Evolutionary conservation across 2,113 vertebrate genomes (phyloP), one percentile per base, ranked within the genome.

Genomic region (Phasianus colchicus): DNA sequence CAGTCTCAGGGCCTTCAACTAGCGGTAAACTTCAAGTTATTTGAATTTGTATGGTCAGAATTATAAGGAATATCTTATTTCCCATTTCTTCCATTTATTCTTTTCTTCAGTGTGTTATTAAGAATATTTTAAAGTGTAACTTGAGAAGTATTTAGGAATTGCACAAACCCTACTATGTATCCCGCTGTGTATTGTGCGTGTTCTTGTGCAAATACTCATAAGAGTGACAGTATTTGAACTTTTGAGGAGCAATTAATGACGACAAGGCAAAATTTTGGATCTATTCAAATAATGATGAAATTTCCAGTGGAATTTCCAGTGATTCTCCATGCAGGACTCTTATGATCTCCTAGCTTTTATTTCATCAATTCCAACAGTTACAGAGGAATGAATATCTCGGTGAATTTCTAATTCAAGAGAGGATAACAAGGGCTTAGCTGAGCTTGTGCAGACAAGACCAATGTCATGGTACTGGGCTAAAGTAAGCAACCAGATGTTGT

Each of bases 181-280:
- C 38, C 55, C 10, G 38, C 16, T n/a, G 9, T 11, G 32, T 43
- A 80, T 77, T 61, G 74, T 63, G 55, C 77, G 52, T 60, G 13
- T 15, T 64, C 67, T 78, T 86, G 9, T 52, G 42, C 67, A 91
- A 86, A 75, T 83, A 83, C 25, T 80, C 55, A 58, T 4, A 81
- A 89, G 30, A 83, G 24, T 74, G 63, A 81, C 42, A 78, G 22
- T 40, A 71, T 43, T 43, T 61, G 54, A 86, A 47, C 42, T 92
- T 91, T 88, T 83, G 76, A 89, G 85, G 52, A 86, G 34, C 52
- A 91, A 69, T 95, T 93, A 86, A 81, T 57, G 47, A 81, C n/a
- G 61, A 77, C 9, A 34, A 93, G 47, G 72, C 12, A 86, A 89
- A 83, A 78, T 42, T 91, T 85, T 52, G 70, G 77, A 75, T 78